phyloP scores from a whole-genome alignment of 2,888 invertebrate species.

The Miltochrista miniata region DNA sequence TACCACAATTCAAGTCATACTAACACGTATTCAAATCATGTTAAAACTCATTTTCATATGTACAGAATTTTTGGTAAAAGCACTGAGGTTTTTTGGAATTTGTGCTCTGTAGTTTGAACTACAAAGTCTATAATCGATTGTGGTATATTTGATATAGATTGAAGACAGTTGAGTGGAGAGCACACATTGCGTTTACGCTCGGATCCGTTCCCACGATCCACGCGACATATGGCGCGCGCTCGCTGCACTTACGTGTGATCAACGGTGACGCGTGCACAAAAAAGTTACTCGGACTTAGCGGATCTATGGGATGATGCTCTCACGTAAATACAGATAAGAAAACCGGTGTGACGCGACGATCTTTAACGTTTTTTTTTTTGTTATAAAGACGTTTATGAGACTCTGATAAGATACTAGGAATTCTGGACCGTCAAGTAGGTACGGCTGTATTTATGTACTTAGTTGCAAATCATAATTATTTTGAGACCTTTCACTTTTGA shows the following conservation, averaged over 20 bases:
- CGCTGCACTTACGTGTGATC: slow-evolving; percentile 69
- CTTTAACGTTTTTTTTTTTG: slow-evolving; percentile 37
- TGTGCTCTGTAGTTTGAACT: slow-evolving; percentile 37
- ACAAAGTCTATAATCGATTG: slow-evolving; percentile 40
- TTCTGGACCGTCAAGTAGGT: slow-evolving; percentile 3
- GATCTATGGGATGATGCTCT: slow-evolving; percentile 69
- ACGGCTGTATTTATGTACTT: slow-evolving; percentile 14
- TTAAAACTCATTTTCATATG: slow-evolving; percentile 14
- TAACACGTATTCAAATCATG: slow-evolving; percentile 10
- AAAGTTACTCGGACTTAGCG: slow-evolving; percentile 72
- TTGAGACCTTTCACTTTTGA: background rate
- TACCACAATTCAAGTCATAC: slow-evolving; percentile 32
- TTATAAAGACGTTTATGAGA: slow-evolving; percentile 31
- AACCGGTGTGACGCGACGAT: slow-evolving; percentile 45
- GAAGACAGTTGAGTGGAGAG: slow-evolving; percentile 68
- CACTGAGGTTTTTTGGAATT: slow-evolving; percentile 33
- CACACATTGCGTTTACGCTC: slow-evolving; percentile 72
- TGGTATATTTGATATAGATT: slow-evolving; percentile 30
- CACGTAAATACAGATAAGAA: slow-evolving; percentile 57
- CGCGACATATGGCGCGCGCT: slow-evolving; percentile 81
- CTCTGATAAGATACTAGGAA: slow-evolving; percentile 25
- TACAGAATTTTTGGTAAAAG: slow-evolving; percentile 12
- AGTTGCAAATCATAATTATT: slow-evolving; percentile 11
- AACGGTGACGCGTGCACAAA: slow-evolving; percentile 80
- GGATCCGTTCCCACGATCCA: slow-evolving; percentile 79